Percentiles rank a stretch among this genome's conserved stretches.
phyloP scores from a whole-genome alignment of 2,797 vertebrate species.

The Gadopsis marmoratus region DNA sequence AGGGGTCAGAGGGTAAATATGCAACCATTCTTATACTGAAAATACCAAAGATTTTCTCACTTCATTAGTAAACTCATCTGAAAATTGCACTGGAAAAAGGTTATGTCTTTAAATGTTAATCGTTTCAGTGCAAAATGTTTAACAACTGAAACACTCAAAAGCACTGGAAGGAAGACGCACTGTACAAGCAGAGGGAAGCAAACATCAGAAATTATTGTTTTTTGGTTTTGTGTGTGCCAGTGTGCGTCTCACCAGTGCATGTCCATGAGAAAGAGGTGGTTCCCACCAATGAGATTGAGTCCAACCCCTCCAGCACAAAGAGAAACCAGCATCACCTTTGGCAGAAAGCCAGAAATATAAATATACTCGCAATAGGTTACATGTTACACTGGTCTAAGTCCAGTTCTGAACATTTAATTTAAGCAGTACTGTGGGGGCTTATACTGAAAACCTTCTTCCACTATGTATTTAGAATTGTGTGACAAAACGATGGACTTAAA shows the following conservation, averaged over 20 bases:
- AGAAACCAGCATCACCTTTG: conserved; percentile 94
- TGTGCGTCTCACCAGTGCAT: conserved; percentile 94
- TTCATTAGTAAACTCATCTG: neutral
- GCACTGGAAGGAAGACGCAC: no score
- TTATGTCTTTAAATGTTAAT: neutral
- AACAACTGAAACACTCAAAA: no score
- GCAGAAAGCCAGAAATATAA: conserved; percentile 10
- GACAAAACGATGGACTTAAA: no score
- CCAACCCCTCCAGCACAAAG: conserved; percentile 95
- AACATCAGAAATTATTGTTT: no score
- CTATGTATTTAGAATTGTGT: neutral
- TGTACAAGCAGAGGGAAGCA: neutral
- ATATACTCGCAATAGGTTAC: neutral
- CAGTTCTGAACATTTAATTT: neutral
- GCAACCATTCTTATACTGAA: neutral
- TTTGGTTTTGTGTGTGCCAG: no score
- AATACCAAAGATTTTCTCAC: neutral
- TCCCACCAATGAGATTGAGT: conserved; percentile 94
- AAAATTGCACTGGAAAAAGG: neutral
- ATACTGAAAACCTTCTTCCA: neutral
- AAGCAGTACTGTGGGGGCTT: neutral
- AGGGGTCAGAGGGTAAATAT: neutral
- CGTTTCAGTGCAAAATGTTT: neutral
- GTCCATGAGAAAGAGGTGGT: conserved; percentile 97
- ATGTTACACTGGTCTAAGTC: neutral